Conservation (phyloP, 2,888 invertebrate species). For the Tenodera sinensis region DNA sequence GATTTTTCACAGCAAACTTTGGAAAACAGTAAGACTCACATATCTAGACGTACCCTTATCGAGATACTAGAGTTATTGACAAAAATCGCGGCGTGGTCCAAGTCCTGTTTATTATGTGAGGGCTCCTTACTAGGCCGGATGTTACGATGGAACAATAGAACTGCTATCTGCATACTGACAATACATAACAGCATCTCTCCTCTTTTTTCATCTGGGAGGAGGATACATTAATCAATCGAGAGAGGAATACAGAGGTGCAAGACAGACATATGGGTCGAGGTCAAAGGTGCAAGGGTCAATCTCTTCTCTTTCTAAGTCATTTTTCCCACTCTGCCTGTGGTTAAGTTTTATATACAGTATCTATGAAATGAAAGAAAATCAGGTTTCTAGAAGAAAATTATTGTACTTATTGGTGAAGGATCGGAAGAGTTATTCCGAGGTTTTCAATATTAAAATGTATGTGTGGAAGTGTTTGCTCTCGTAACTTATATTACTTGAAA, state of each 20-base stretch:
- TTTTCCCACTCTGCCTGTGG: background rate
- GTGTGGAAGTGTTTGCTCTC: no score
- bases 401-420: no score
- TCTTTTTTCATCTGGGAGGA: background rate
- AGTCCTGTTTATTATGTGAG: background rate
- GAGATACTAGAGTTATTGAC: background rate
- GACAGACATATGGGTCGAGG: background rate
- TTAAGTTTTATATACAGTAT: no score
- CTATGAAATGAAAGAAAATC: no score
- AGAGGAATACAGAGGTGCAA: background rate
- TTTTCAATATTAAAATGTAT: no score
- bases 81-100: background rate
- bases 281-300: background rate
- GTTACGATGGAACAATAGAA: background rate
- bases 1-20: background rate
- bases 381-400: no score
- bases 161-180: background rate
- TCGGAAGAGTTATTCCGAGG: no score
- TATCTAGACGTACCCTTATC: background rate
- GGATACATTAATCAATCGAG: background rate
- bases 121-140: background rate
- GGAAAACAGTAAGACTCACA: background rate
- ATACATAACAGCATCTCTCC: background rate
- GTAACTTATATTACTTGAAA: no score
- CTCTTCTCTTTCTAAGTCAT: background rate